Percentiles rank a stretch among this genome's conserved stretches.
Conservation (phyloP, 1,140 invertebrate species). For the Pseudobourletiella spinata region DNA sequence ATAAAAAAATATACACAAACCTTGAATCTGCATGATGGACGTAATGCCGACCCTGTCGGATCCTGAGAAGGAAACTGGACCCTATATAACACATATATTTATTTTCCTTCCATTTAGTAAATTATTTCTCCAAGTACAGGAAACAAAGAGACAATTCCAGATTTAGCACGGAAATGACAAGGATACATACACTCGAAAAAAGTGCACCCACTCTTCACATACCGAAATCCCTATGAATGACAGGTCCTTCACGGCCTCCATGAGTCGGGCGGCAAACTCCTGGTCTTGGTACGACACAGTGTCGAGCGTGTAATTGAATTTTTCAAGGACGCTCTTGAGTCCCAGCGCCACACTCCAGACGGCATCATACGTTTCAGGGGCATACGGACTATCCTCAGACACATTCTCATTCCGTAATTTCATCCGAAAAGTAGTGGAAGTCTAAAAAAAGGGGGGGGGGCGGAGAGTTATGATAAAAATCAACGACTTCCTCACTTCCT, state of each 20-base stretch:
- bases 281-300: conserved; percentile 59
- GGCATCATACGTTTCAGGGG: conserved; percentile 74
- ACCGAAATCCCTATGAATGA: conserved; percentile 75
- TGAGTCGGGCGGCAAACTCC: conserved; percentile 57
- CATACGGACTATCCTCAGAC: conserved; percentile 50
- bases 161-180: neutral
- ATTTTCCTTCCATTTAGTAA: neutral
- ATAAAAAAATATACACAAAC: conserved; percentile 44
- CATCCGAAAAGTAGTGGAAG: conserved; percentile 4
- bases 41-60: conserved; percentile 74
- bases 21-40: conserved; percentile 75
- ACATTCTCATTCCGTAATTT: conserved; percentile 12
- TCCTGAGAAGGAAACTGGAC: conserved; percentile 73
- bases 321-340: conserved; percentile 47
- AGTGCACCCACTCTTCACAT: conserved; percentile 40
- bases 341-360: conserved; percentile 77
- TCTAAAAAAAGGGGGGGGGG: conserved; percentile 17
- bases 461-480: too few species aligned
- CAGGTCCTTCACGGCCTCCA: conserved; percentile 58
- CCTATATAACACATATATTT: conserved; percentile 49
- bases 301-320: conserved; percentile 43
- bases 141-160: too few species aligned
- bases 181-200: too few species aligned
- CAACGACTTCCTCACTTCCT: too few species aligned
- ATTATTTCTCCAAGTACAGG: neutral